phyloP scores from a whole-genome alignment of 2,113 vertebrate species.

The Apus apus region DNA sequence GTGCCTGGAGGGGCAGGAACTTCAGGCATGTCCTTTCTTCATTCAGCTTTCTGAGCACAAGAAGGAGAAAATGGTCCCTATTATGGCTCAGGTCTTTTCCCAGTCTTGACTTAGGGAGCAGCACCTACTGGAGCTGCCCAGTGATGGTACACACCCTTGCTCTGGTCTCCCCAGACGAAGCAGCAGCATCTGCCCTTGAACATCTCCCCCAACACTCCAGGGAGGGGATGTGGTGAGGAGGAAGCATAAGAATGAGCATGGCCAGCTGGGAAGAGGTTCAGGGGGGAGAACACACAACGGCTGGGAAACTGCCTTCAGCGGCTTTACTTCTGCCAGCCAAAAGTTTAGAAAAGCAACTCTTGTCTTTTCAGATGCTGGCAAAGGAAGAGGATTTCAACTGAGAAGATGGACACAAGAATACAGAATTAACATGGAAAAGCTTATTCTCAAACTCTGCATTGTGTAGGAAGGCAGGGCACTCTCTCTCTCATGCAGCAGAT shows the following conservation, averaged over 20 bases:
- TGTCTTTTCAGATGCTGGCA: slow-evolving; percentile 6
- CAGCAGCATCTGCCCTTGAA: neutral
- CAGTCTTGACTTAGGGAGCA: neutral
- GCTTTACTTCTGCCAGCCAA: neutral
- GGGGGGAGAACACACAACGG: neutral
- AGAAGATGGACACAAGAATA: neutral
- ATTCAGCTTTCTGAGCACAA: neutral
- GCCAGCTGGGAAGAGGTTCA: accelerated
- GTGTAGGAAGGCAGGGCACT: neutral
- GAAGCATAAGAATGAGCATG: neutral
- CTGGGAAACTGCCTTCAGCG: slow-evolving; percentile 2
- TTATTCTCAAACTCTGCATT: neutral
- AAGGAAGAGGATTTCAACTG: neutral
- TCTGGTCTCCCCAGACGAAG: neutral
- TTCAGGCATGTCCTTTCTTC: neutral
- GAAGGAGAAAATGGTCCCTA: neutral
- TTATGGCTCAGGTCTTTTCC: neutral
- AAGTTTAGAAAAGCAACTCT: neutral
- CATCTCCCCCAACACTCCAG: neutral
- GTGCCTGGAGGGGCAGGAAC: neutral
- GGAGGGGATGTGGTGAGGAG: neutral
- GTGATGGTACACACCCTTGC: neutral
- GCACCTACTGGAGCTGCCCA: neutral
- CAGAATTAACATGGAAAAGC: slow-evolving; percentile 3
- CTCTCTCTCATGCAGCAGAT: neutral